Base-by-base conservation (phyloP, 2,113 vertebrate species). In the Ptilonorhynchus violaceus region DNA sequence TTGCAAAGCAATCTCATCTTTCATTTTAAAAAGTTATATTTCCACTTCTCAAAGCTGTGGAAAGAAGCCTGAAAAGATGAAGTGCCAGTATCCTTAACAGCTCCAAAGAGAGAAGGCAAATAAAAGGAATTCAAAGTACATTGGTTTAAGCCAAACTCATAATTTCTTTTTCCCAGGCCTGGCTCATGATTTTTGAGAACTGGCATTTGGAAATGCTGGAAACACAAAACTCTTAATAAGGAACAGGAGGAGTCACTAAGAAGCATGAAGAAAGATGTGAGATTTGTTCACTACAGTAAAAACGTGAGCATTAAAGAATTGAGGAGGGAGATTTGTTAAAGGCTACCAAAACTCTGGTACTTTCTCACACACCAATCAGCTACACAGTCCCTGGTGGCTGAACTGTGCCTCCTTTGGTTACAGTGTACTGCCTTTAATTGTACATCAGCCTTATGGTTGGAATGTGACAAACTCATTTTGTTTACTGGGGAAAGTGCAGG, bases 91-190 rank as follows among this genome's bases (percentile, higher is more conserved):
- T 70, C 67, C 79, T 92, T 93, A 92, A 90, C 28, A 89, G 69
- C 52, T 80, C 80, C 80, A 87, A 89, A 92, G 91, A 95, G 35
- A 92, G 77, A 94, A 96, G 44, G 80, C 84, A 92, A 96, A 96
- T 87, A 94, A 96, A 91, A 94, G 52, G 30, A 93, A 95, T 84
- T 92, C 60, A 68, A 68, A 67, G 81, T 64, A 89, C 75, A 30
- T 41, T 67, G 77, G 52, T 72, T 96, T 91, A 91, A 95, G 73
- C 77, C 89, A 78, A 70, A 87, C 69, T 96, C 86, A 37, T 87
- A 55, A 89, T 93, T 89, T 94, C 68, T 84, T 94, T 92, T 76
- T 60, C 91, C 94, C 73, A 84, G 80, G 86, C 56, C 85, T 73
- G 68, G 76, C 39, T 89, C 64, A 74, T 75, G 86, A 87, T 68